Evolutionary conservation across 2,113 vertebrate genomes (phyloP), one percentile per base, ranked within the genome.

Genomic region (Miniopterus natalensis): DNA sequence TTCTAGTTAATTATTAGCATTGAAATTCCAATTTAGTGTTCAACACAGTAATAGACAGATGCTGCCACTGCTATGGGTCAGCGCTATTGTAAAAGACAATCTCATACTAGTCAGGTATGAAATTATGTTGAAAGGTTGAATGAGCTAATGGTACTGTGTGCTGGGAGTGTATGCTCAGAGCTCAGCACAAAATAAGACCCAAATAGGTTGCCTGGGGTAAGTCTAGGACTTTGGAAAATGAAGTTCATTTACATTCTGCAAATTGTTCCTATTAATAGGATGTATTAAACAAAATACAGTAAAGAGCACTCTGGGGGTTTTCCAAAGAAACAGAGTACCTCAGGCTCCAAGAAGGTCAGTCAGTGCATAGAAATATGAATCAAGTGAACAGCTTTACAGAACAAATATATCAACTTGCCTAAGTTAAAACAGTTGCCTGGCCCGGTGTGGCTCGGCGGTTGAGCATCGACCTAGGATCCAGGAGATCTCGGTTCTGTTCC

Each of bases 21-120:
- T 91, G 95, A 96, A 97, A 95, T 95, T 97, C 91, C 86, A 95
- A 70, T 94, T 96, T 86, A 91, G 36, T 84, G 65, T 84, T 94
- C 79, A 70, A 53, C 89, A 66, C 75, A 93, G 59, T 79, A 66
- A 73, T 29, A 95, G 95, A 92, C 83, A 97, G 96, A 92, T 84
- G 84, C 86, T 87, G 79, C 59, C 77, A 63, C 29, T n/a, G 79
- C 84, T 81, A 18, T 25, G 86, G 92, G 91, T 89, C 95, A 96
- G 3, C 40, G 53, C 36, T 45, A 92, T 45, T 42, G 42, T 40
- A 87, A 96, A 90, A 94, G 80, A 85, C 59, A 81, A 63, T 94
- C 79, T 89, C 45, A 31, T 84, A 18, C 83, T 77, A 91, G 70
- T 70, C 74, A 49, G 85, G 92, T 88, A 89, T 92, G 84, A 97